These are phyloP conservation scores for Budorcas taxicolor DNA, from an alignment of 2,113 vertebrate genomes.

Conservation along the genomic window DNA sequence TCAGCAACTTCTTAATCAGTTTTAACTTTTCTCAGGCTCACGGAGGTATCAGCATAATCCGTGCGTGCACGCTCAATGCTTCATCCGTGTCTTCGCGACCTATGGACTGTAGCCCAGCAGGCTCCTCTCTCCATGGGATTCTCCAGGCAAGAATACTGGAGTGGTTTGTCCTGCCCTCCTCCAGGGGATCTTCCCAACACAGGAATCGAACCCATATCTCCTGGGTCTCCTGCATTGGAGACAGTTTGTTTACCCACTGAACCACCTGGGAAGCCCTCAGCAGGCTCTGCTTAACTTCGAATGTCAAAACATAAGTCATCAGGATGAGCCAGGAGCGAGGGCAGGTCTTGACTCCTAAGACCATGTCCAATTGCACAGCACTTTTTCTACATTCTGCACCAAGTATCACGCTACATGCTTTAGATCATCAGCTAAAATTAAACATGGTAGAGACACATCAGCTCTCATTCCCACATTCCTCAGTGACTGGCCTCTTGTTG, in stretches of 20 bases:
- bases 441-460: neutral
- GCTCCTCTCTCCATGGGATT: neutral
- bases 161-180: neutral
- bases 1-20: slow-evolving; percentile 3
- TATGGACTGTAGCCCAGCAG: neutral
- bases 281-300: neutral
- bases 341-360: neutral
- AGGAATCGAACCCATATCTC: neutral
- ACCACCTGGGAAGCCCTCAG: neutral
- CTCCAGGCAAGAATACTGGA: neutral
- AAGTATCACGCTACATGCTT: slow-evolving; percentile 24
- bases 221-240: neutral
- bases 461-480: neutral
- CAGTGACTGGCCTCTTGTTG: neutral
- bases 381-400: neutral
- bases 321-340: neutral
- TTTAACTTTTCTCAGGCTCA: neutral
- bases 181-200: neutral
- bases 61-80: neutral
- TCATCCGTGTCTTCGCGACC: neutral
- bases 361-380: neutral
- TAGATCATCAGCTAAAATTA: slow-evolving; percentile 55
- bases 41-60: neutral
- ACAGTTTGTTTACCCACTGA: neutral
- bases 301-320: slow-evolving; percentile 1